phyloP scores from a whole-genome alignment of 2,797 vertebrate species.

The Takifugu ocellatus region DNA sequence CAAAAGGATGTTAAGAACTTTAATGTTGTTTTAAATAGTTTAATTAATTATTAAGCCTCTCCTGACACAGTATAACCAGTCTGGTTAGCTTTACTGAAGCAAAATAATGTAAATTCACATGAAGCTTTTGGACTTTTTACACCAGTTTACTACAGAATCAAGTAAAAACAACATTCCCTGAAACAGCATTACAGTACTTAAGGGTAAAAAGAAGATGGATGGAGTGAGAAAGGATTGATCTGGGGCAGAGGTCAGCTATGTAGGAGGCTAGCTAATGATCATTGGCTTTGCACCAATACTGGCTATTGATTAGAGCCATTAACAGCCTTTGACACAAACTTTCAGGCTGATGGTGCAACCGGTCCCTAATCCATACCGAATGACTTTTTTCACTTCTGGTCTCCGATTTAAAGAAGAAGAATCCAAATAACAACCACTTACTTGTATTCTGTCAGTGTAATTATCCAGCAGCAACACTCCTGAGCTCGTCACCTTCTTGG shows the following conservation, averaged over 20 bases:
- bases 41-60: too few species aligned
- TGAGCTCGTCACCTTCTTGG: constrained; percentile 97
- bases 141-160: too few species aligned
- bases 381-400: too few species aligned
- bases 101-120: too few species aligned
- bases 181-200: constrained; percentile 9
- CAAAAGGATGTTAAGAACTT: too few species aligned
- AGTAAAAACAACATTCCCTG: not conserved
- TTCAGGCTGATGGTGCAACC: too few species aligned
- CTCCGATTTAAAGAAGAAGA: not conserved
- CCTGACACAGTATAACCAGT: too few species aligned
- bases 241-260: constrained; percentile 32
- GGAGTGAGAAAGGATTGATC: constrained; percentile 27
- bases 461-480: constrained; percentile 97
- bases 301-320: constrained; percentile 32
- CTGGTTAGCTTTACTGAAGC: too few species aligned
- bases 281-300: constrained; percentile 13
- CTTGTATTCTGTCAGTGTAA: constrained; percentile 98
- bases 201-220: constrained; percentile 29
- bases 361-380: too few species aligned
- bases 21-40: too few species aligned
- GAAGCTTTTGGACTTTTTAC: too few species aligned
- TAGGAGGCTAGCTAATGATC: constrained; percentile 38
- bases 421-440: constrained; percentile 32
- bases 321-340: constrained; percentile 7